phyloP scores from a whole-genome alignment of 2,113 vertebrate genomes.

The Centropus bengalensis region DNA sequence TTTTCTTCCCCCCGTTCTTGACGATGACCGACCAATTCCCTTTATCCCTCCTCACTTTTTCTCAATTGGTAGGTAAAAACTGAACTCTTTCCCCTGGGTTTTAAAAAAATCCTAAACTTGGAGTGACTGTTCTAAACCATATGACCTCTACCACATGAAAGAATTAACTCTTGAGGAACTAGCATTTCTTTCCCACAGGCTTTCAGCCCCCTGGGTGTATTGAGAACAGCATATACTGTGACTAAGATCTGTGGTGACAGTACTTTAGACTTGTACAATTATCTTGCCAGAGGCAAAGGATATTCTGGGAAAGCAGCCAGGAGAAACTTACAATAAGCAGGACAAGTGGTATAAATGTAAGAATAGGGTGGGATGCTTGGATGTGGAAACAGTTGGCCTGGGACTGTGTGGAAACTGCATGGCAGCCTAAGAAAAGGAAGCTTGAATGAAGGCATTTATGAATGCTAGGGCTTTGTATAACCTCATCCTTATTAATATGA shows the following conservation, averaged over 20 bases:
- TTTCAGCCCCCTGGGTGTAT: background rate
- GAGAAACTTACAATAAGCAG: slow-evolving; percentile 56
- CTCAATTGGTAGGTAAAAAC: background rate
- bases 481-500: background rate
- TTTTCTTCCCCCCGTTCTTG: background rate
- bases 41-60: background rate
- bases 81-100: background rate
- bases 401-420: background rate
- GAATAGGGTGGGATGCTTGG: slow-evolving; percentile 52
- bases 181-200: background rate
- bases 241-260: background rate
- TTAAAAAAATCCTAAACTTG: background rate
- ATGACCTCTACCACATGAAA: background rate
- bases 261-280: slow-evolving; percentile 41
- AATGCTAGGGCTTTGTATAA: background rate
- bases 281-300: slow-evolving; percentile 47
- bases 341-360: slow-evolving; percentile 44
- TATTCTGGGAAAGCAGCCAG: slow-evolving; percentile 56
- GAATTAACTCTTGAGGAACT: slow-evolving; percentile 29
- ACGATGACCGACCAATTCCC: background rate
- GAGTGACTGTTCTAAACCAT: background rate
- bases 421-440: slow-evolving; percentile 18
- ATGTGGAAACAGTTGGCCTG: slow-evolving; percentile 28
- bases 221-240: background rate
- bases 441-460: background rate